Percentiles rank a stretch among this genome's conserved stretches.
phyloP scores from a whole-genome alignment of 2,888 invertebrate species.

The Tridacna gigas region DNA sequence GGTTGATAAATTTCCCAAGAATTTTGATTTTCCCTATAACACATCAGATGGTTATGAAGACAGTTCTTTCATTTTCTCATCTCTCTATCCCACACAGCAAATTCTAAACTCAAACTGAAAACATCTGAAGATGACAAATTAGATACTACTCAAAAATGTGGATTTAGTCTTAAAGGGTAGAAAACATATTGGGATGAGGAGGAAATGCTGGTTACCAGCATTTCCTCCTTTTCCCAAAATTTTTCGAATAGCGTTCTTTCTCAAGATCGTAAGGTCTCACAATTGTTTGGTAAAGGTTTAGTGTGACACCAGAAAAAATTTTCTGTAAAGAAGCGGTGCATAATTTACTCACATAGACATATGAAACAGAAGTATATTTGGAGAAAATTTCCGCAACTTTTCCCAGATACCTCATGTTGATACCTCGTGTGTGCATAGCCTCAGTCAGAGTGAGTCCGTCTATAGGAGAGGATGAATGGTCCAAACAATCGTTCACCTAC shows the following conservation, averaged over 20 bases:
- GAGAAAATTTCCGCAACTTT: slow-evolving; percentile 93
- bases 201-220: background rate
- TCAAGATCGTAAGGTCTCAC: background rate
- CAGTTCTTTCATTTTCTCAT: too few relatives aligned
- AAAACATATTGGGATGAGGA: background rate
- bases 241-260: background rate
- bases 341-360: slow-evolving; percentile 86
- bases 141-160: too few relatives aligned
- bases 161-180: too few relatives aligned
- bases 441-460: slow-evolving; percentile 97
- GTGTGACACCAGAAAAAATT: too few relatives aligned
- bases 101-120: too few relatives aligned
- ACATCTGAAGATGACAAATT: too few relatives aligned
- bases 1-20: too few relatives aligned
- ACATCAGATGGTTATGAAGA: too few relatives aligned
- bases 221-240: background rate
- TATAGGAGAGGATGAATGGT: slow-evolving; percentile 96
- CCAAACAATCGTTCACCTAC: slow-evolving; percentile 91
- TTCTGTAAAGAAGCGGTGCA: background rate
- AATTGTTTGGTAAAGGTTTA: too few relatives aligned
- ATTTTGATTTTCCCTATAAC: too few relatives aligned
- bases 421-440: slow-evolving; percentile 95
- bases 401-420: slow-evolving; percentile 98
- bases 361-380: slow-evolving; percentile 91
- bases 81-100: too few relatives aligned